Base-by-base conservation (phyloP, 2,888 invertebrate genomes). In the Willowsia nigromaculata region DNA sequence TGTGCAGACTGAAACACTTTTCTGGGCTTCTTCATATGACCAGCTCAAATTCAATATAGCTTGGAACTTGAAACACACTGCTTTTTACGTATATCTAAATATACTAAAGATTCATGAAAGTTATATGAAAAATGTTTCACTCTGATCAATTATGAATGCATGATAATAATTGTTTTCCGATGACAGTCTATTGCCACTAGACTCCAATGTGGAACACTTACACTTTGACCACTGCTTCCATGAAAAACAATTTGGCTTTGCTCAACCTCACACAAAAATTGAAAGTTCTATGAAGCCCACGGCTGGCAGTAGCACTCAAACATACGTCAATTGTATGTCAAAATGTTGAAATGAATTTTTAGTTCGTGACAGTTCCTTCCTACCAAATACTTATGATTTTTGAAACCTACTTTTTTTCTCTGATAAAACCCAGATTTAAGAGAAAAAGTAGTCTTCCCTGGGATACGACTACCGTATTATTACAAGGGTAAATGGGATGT, bases 391-490 rank as follows among this genome's bases (percentile, higher is more conserved):
- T n/a, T n/a, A n/a, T 65, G 30, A 68, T 68, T 68, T 50, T 50
- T n/a, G 80, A 25, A n/a, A 82, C 47, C 62, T 62, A 30, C 43
- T 43, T 43, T 82, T 82, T 62, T 47, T 82, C 47, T 82, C 27
- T 40, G 40, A 71, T 40, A 30, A 62, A 82, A 82, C 82, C n/a
- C 65, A 82, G 47, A 65, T 82, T 71, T 37, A 83, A 47, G 30
- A 33, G 83, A 71, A 83, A 68, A 40, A 40, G 25, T 71, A 37
- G 11, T 33, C 33, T 27, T 50, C 30, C 27, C 43, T 37, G 22
- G 22, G 13, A 43, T 6, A 1, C 4, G 30, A 78, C 15, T 22
- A 1, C 7, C 4, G 9, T 47, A 22, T 78, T 53, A 78, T 76
- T 71, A 71, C 71, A 22, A 18, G 40, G 22, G 18, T 71, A 71